Base-by-base conservation (phyloP, 2,888 invertebrate genomes). In the Amphipoea lucens region DNA sequence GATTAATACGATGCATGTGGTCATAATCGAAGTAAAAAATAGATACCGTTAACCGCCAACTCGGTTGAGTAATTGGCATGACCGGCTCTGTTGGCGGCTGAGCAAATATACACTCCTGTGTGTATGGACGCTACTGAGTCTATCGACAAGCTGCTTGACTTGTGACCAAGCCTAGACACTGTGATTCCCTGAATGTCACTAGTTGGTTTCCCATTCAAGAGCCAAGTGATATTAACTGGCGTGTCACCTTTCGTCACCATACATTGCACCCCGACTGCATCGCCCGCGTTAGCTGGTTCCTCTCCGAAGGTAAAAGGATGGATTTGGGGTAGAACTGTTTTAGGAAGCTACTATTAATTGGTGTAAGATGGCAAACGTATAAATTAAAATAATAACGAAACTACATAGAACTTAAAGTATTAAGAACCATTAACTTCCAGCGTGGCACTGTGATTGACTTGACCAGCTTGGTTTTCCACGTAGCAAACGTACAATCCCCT, bases 191-290 rank as follows among this genome's bases (percentile, higher is more conserved):
- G 95, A 92, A 95, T 96, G 88, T 93, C 96, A 77, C 91, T 97
- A 89, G 97, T 97, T 89, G 96, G 97, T 92, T 95, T 97, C 88
- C 97, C 97, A 94, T 98, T 98, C 86, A 98, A 97, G 54, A 97
- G 97, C 98, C 98, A 98, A 76, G 97, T 97, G 76, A 99, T 98
- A 90, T 97, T 97, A 54, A 99, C 96, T 9, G 98, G 99, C 74
- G 97, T 97, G 93, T 99, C 99, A 69, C 99, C 98, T 94, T 98
- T 98, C 73, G 97, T 97, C 66, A 98, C 98, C 95, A 98, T 97
- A 93, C 98, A 98, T 87, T 98, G 97, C 11, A 98, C 97, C 77
- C 98, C 98, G 60, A 98, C 98, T 86, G 98, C 97, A 86, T 98
- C 98, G 17, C 98, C 98, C 79, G 98, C 98, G 91, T 98, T 98